Evolutionary conservation across 92 coral and sea anemone species (phyloP).

Genomic region (Siderastrea siderea): DNA sequence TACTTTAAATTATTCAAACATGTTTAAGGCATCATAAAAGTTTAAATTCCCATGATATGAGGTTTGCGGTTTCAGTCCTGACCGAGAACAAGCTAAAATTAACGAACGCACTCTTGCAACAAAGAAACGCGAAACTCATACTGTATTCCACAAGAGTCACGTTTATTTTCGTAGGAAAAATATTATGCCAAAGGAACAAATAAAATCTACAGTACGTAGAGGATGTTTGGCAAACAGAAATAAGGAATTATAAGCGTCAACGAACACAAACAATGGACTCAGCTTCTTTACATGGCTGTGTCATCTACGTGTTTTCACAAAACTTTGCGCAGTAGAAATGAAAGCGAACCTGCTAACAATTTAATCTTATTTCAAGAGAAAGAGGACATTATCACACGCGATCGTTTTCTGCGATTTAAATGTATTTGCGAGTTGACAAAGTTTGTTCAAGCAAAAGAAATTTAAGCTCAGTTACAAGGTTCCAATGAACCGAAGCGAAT

Average conservation of each 20-base stretch:
- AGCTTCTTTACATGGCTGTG: not conserved
- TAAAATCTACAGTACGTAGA: not conserved
- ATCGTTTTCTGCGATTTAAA: not conserved
- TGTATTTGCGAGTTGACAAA: not conserved
- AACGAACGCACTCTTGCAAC: no score
- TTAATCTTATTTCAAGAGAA: not conserved
- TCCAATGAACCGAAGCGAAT: slow-evolving; percentile 33
- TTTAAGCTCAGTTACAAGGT: not conserved
- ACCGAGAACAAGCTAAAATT: no score
- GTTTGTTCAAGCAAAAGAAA: not conserved
- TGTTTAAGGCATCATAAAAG: slow-evolving; percentile 5
- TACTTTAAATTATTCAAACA: not conserved
- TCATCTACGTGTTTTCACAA: slow-evolving; percentile 5
- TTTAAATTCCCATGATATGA: not conserved
- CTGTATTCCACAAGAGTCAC: not conserved
- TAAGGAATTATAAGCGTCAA: slow-evolving; percentile 4
- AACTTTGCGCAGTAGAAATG: not conserved
- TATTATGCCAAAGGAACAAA: not conserved
- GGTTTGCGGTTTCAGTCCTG: not conserved
- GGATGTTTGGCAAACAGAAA: slow-evolving; percentile 32
- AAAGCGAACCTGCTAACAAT: slow-evolving; percentile 22
- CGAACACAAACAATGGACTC: slow-evolving; percentile 11
- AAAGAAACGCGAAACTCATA: not conserved
- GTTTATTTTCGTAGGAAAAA: not conserved
- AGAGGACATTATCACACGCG: not conserved